A percentile compares a stretch with the other conserved stretches of the same genome.
Conservation (phyloP, 2,888 invertebrate genomes). For the Agrochola lychnidis region DNA sequence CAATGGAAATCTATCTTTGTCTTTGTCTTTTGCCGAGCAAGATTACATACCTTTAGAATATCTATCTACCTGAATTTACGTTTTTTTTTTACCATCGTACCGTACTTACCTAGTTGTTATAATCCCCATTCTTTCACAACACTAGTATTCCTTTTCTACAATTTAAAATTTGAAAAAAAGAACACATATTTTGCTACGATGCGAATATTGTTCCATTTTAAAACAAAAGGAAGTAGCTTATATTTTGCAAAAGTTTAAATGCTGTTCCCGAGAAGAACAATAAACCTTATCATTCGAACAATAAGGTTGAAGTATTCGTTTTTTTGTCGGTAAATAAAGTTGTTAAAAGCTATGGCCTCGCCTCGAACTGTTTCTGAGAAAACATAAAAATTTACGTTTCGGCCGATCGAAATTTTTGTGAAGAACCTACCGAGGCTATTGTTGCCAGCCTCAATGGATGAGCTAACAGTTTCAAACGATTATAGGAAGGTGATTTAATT, state of each 20-base stretch:
- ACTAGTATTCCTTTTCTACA: slow-evolving; percentile 47
- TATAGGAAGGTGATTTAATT: slow-evolving; percentile 16
- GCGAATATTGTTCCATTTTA: slow-evolving; percentile 80
- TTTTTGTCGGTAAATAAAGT: slow-evolving; percentile 17
- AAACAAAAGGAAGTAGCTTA: slow-evolving; percentile 80
- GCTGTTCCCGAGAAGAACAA: background rate
- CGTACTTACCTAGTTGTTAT: slow-evolving; percentile 7
- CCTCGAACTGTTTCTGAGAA: slow-evolving; percentile 66
- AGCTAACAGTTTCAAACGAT: slow-evolving; percentile 36
- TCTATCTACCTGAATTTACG: slow-evolving; percentile 35
- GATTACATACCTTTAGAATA: slow-evolving; percentile 25
- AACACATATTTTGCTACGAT: slow-evolving; percentile 55
- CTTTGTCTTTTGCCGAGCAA: slow-evolving; percentile 9
- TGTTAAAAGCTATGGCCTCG: slow-evolving; percentile 59
- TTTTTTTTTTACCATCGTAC: background rate
- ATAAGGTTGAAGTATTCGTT: slow-evolving; percentile 26
- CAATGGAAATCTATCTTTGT: slow-evolving; percentile 50
- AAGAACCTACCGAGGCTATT: slow-evolving; percentile 64
- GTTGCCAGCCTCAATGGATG: slow-evolving; percentile 58
- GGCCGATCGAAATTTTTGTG: slow-evolving; percentile 79
- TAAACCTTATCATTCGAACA: background rate
- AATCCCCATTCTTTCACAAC: slow-evolving; percentile 27
- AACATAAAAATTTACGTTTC: slow-evolving; percentile 75
- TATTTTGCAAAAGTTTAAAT: slow-evolving; percentile 29
- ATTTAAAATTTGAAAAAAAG: slow-evolving; percentile 28